These are phyloP conservation scores for Neotragus moschatus DNA, from an alignment of 2,113 vertebrate species.

Conservation along the genomic window DNA sequence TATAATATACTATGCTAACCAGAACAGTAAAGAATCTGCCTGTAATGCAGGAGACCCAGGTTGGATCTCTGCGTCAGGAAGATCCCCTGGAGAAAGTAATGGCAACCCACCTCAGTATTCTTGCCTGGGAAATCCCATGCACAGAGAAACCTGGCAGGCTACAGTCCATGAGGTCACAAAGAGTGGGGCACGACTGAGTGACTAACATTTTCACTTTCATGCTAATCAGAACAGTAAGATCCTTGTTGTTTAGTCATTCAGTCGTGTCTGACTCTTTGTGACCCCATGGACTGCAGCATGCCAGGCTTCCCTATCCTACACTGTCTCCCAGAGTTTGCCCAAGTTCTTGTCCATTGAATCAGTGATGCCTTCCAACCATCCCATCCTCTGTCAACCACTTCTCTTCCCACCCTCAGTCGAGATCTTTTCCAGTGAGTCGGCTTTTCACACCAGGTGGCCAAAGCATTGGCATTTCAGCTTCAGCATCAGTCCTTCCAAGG, in stretches of 20 bases:
- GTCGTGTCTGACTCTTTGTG: background rate
- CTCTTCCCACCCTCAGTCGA: background rate
- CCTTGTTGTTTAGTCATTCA: background rate
- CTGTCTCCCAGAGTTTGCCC: background rate
- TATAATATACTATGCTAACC: background rate
- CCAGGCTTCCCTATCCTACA: background rate
- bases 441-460: background rate
- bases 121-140: background rate
- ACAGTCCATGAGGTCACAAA: background rate
- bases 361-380: background rate
- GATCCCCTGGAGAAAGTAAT: background rate
- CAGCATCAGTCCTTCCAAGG: background rate
- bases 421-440: background rate
- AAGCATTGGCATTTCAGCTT: background rate
- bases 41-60: background rate
- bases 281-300: background rate
- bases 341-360: background rate
- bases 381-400: background rate
- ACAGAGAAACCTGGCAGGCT: background rate
- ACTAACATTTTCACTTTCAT: background rate
- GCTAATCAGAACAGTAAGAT: background rate
- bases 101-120: background rate
- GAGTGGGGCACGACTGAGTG: background rate
- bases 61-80: background rate
- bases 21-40: background rate